Conservation (phyloP, 2,888 invertebrate genomes). For the Bruchidius siliquastri region DNA sequence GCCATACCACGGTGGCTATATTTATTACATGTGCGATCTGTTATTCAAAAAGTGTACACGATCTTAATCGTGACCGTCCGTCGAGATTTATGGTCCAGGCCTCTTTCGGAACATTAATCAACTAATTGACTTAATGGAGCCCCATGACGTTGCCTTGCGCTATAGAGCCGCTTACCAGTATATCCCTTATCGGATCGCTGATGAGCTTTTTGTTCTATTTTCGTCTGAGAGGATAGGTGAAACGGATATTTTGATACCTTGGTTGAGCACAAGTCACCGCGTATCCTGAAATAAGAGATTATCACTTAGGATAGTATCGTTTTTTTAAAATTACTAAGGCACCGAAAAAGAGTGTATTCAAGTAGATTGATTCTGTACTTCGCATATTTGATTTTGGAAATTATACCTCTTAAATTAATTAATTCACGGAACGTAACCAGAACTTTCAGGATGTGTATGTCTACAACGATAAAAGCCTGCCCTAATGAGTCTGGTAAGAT, state of each 20-base stretch:
- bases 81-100: not conserved
- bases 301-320: no score
- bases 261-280: not conserved
- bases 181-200: not conserved
- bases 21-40: not conserved
- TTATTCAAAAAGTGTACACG: not conserved
- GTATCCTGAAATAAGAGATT: not conserved
- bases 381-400: no score
- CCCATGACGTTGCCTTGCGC: not conserved
- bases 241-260: not conserved
- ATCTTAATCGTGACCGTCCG: not conserved
- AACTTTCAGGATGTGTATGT: not conserved
- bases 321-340: no score
- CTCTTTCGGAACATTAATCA: not conserved
- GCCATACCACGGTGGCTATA: not conserved
- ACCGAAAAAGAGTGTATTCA: no score
- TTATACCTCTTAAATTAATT: no score
- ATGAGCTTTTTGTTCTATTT: not conserved
- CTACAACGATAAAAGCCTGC: not conserved
- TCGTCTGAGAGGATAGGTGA: not conserved
- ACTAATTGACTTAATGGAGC: not conserved
- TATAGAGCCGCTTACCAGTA: not conserved
- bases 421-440: not conserved
- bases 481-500: conserved; percentile 15
- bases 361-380: no score